Percentiles rank a stretch among this genome's conserved stretches.
Conservation (phyloP, 2,888 invertebrate species). For the Napeogenes sylphis region DNA sequence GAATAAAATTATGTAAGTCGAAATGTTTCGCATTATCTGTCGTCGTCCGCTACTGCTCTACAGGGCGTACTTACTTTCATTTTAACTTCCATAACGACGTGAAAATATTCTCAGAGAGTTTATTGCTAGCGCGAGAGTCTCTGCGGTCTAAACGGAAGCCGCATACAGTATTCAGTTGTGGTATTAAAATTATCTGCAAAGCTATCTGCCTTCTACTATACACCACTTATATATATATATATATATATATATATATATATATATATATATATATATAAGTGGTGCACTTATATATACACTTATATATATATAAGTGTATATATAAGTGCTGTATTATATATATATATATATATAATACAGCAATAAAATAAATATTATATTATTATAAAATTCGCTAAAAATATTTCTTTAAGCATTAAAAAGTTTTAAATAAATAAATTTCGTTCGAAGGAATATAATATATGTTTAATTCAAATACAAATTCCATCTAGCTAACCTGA, state of each 20-base stretch:
- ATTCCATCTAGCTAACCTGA: constrained; percentile 16
- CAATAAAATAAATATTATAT: too few species aligned
- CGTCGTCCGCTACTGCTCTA: constrained; percentile 62
- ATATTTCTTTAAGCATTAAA: too few species aligned
- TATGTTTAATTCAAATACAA: constrained; percentile 12
- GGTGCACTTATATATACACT: too few species aligned
- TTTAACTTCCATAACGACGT: constrained; percentile 76
- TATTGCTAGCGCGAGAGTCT: constrained; percentile 67
- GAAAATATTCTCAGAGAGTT: constrained; percentile 73
- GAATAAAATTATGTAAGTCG: constrained; percentile 70
- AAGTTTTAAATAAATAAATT: not conserved
- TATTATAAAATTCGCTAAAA: too few species aligned
- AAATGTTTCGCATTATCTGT: constrained; percentile 66
- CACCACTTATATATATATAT: not conserved
- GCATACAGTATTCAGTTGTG: constrained; percentile 43
- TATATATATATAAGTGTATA: too few species aligned
- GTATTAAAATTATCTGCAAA: constrained; percentile 39
- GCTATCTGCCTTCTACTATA: not conserved
- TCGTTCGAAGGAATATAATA: not conserved
- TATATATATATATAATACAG: too few species aligned
- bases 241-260: too few species aligned
- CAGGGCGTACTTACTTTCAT: constrained; percentile 73
- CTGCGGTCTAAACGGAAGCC: constrained; percentile 47
- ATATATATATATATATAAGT: too few species aligned
- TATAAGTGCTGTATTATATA: too few species aligned